phyloP scores from a whole-genome alignment of 2,113 vertebrate species.

The Ameiurus melas region DNA sequence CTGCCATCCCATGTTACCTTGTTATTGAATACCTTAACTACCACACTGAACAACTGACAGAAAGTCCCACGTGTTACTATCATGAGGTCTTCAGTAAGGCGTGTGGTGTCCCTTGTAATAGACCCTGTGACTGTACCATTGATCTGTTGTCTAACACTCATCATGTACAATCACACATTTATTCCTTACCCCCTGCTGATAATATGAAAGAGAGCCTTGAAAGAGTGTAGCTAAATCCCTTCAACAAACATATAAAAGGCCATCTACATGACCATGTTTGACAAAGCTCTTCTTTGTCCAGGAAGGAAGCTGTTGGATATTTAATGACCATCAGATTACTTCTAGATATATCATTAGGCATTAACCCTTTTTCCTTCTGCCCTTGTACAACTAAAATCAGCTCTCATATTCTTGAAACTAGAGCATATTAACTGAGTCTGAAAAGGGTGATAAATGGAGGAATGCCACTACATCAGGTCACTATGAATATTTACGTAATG shows the following conservation, averaged over 20 bases:
- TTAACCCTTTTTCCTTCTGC: neutral
- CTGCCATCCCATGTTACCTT: neutral
- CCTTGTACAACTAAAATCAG: too few relatives aligned
- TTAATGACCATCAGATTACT: neutral
- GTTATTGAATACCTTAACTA: neutral
- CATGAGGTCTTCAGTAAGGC: neutral
- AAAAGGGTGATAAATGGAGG: neutral
- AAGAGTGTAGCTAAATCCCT: neutral
- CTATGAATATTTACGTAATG: neutral
- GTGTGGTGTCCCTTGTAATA: neutral
- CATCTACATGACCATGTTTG: neutral
- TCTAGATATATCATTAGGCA: neutral
- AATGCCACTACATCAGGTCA: neutral
- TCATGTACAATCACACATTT: neutral
- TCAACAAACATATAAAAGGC: neutral
- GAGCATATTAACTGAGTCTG: too few relatives aligned
- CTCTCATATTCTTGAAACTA: too few relatives aligned
- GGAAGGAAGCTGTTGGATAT: neutral
- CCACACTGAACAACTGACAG: neutral
- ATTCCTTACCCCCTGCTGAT: neutral
- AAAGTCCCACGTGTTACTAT: neutral
- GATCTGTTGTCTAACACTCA: neutral
- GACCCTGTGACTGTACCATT: neutral
- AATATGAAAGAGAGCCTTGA: neutral
- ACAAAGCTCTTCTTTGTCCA: neutral